A percentile compares a stretch with the other conserved stretches of the same genome.
Conservation (phyloP, 2,113 vertebrate genomes). For the Diglossa brunneiventris region DNA sequence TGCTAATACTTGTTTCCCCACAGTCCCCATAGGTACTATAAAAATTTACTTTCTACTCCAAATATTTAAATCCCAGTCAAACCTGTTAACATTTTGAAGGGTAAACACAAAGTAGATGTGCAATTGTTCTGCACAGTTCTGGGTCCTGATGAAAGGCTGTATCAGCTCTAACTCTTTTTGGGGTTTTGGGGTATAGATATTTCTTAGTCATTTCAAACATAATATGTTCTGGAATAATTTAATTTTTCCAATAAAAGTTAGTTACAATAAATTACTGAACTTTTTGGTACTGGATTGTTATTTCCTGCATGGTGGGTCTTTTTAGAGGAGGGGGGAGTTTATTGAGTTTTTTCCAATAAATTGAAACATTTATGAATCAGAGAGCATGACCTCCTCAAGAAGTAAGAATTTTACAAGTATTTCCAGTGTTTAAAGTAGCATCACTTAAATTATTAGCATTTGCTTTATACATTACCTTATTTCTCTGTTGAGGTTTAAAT, state of each 20-base stretch:
- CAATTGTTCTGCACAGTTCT: not conserved
- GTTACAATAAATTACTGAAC: not conserved
- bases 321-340: not conserved
- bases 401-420: not conserved
- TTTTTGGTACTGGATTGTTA: not conserved
- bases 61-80: constrained; percentile 57
- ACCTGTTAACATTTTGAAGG: not conserved
- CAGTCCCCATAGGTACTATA: not conserved
- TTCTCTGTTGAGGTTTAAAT: not conserved
- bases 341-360: not conserved
- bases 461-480: not conserved
- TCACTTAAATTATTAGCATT: not conserved
- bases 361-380: not conserved
- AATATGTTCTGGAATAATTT: not conserved
- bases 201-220: not conserved
- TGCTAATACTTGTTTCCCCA: constrained; percentile 10
- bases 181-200: not conserved
- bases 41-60: constrained; percentile 47
- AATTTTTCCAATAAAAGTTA: not conserved
- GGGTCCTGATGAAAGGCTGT: not conserved
- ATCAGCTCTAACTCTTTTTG: not conserved
- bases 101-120: not conserved
- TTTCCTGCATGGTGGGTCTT: not conserved
- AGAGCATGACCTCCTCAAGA: not conserved
- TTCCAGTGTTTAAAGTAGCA: not conserved